phyloP scores from a whole-genome alignment of 2,888 invertebrate genomes.

The Mimas tiliae region DNA sequence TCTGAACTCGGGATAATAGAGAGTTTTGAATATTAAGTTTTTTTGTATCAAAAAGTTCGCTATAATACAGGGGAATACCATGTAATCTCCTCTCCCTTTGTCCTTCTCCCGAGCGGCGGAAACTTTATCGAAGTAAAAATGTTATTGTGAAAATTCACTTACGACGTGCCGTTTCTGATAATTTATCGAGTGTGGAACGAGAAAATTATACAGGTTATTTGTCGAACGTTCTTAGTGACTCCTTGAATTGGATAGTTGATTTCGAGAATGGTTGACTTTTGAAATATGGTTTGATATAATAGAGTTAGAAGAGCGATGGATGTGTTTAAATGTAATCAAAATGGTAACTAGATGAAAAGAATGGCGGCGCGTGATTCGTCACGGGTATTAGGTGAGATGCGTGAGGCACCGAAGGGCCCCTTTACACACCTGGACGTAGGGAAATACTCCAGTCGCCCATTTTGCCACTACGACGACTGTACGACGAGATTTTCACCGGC shows the following conservation, averaged over 20 bases:
- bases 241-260: neutral
- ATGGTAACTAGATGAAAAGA: no score
- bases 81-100: neutral
- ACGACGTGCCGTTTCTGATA: constrained; percentile 9
- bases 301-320: no score
- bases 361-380: no score
- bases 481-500: no score
- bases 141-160: constrained; percentile 13
- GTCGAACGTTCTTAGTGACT: constrained; percentile 1
- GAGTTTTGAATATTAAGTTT: constrained; percentile 23
- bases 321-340: neutral
- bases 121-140: constrained; percentile 13
- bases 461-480: no score
- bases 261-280: neutral
- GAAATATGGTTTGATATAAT: neutral
- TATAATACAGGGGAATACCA: constrained; percentile 22
- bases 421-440: no score
- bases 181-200: constrained; percentile 18
- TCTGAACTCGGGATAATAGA: neutral
- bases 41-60: neutral
- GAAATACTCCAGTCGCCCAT: no score
- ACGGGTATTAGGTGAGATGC: no score
- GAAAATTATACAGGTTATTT: constrained; percentile 17
- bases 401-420: no score
- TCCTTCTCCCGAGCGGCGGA: neutral